These are phyloP conservation scores for Fukomys damarensis DNA, from an alignment of 2,113 vertebrate species.

Conservation along the genomic window DNA sequence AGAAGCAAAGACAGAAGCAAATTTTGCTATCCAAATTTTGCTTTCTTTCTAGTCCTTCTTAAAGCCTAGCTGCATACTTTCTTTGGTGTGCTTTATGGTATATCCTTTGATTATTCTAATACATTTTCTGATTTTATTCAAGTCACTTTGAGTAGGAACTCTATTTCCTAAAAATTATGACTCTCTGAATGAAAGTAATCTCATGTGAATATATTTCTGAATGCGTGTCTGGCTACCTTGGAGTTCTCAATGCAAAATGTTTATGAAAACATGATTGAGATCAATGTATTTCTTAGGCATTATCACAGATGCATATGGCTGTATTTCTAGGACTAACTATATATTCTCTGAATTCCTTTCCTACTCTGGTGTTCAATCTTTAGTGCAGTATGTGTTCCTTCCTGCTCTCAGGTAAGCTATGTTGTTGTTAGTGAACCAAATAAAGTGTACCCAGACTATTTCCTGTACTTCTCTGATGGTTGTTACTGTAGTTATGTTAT, in stretches of 20 bases:
- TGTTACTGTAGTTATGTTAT: background rate
- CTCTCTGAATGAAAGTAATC: background rate
- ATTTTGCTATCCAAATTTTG: background rate
- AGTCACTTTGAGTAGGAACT: background rate
- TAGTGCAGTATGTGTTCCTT: background rate
- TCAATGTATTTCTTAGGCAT: too few species aligned
- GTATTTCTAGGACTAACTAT: background rate
- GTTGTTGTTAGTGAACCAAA: background rate
- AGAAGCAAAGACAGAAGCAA: background rate
- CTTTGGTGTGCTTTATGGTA: background rate
- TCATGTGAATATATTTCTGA: background rate
- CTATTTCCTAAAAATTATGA: background rate
- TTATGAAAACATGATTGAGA: background rate
- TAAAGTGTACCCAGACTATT: background rate
- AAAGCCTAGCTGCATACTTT: background rate
- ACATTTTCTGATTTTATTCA: background rate
- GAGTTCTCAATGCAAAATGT: background rate
- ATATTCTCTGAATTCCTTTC: background rate
- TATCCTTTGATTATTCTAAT: background rate
- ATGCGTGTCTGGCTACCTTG: background rate
- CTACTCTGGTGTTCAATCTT: background rate
- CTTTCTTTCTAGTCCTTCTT: background rate
- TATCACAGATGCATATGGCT: background rate
- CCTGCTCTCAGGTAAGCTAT: background rate
- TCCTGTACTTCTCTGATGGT: background rate